Evolutionary conservation across 2,113 vertebrate species (phyloP).

Genomic region (Ageneiosus marmoratus): DNA sequence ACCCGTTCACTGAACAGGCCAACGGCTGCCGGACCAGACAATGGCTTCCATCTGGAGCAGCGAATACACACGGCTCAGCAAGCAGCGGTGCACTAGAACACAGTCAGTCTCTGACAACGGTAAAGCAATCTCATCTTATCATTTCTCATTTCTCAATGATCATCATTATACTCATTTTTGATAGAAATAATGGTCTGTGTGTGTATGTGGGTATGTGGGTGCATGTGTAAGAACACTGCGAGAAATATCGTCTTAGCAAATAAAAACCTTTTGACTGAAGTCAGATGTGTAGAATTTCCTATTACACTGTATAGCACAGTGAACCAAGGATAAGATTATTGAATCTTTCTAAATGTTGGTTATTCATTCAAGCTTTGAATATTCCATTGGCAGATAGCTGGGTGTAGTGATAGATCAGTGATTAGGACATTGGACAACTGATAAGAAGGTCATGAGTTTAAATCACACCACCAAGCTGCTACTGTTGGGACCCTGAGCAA

Average conservation of each 20-base stretch:
- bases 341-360: too few species aligned
- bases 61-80: conserved; percentile 59
- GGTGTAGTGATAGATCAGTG: too few species aligned
- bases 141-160: background rate
- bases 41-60: conserved; percentile 61
- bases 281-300: background rate
- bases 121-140: conserved; percentile 42
- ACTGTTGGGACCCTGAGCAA: too few species aligned
- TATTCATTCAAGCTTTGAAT: background rate
- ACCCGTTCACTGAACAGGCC: conserved; percentile 72
- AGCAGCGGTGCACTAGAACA: conserved; percentile 71
- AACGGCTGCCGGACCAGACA: conserved; percentile 56
- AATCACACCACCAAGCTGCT: too few species aligned
- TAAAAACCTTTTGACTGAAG: background rate
- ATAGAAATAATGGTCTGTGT: background rate
- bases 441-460: too few species aligned
- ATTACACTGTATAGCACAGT: background rate
- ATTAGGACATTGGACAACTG: too few species aligned
- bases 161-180: background rate
- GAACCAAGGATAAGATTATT: background rate
- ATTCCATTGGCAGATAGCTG: background rate
- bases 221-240: background rate
- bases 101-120: conserved; percentile 76
- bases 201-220: background rate
- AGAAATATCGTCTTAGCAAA: background rate